phyloP scores from a whole-genome alignment of 1,140 invertebrate genomes.

The Drosophila pseudoobscura region DNA sequence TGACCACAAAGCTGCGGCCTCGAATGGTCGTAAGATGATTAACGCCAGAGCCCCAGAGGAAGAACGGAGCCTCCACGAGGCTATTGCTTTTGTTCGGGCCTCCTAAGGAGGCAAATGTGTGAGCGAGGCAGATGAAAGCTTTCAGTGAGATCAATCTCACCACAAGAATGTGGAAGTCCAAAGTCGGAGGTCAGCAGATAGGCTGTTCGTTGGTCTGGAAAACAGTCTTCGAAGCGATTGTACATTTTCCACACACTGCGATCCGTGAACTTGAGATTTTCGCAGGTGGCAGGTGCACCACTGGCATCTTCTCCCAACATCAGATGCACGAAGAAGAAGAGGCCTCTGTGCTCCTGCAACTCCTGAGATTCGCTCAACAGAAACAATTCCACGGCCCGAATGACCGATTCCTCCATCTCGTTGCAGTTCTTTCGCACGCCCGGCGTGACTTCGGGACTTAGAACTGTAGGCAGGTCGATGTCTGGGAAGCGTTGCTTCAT shows the following conservation, averaged over 20 bases:
- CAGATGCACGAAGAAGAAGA: conserved; percentile 96
- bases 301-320: conserved; percentile 87
- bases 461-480: conserved; percentile 77
- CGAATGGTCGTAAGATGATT: conserved; percentile 19
- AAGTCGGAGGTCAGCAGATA: conserved; percentile 97
- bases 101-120: conserved; percentile 22
- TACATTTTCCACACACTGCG: conserved; percentile 89
- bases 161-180: conserved; percentile 94
- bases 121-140: not conserved
- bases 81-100: conserved; percentile 92
- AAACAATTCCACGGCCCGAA: conserved; percentile 90
- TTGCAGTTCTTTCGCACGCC: conserved; percentile 88
- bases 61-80: conserved; percentile 96
- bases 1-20: conserved; percentile 34
- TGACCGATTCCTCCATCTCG: conserved; percentile 94
- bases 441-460: conserved; percentile 85
- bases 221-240: conserved; percentile 88
- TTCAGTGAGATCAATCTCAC: not conserved
- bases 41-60: conserved; percentile 96
- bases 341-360: conserved; percentile 85
- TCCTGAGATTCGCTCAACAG: conserved; percentile 84
- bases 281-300: conserved; percentile 86
- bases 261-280: conserved; percentile 92
- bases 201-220: conserved; percentile 90
- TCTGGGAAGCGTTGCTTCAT: conserved; percentile 89